These are phyloP conservation scores for Pagetopsis macropterus DNA, from an alignment of 2,797 vertebrate species.

Conservation along the genomic window DNA sequence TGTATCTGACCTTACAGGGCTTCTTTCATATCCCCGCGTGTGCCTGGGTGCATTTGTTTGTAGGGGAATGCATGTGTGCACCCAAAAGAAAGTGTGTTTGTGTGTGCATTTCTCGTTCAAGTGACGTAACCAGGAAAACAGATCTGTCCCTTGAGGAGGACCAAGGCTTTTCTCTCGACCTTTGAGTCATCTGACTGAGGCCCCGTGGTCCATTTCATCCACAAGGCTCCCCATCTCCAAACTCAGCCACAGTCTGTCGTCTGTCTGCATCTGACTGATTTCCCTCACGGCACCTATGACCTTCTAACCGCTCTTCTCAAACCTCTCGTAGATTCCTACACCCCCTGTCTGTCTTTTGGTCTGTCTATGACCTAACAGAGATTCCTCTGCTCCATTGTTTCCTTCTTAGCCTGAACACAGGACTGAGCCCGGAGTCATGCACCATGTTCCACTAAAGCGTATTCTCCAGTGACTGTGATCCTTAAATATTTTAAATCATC, in stretches of 20 bases:
- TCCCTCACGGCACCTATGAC: constrained; percentile 61
- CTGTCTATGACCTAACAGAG: constrained; percentile 64
- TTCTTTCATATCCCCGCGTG: constrained; percentile 79
- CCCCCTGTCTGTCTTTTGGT: constrained; percentile 69
- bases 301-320: constrained; percentile 56
- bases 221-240: constrained; percentile 44
- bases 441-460: constrained; percentile 58
- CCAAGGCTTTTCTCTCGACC: constrained; percentile 75
- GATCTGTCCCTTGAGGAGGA: constrained; percentile 73
- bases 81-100: constrained; percentile 53
- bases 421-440: constrained; percentile 26
- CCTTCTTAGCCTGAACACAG: constrained; percentile 47
- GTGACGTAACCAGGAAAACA: constrained; percentile 83
- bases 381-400: constrained; percentile 60
- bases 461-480: constrained; percentile 40
- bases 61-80: constrained; percentile 50
- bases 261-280: constrained; percentile 67
- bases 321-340: constrained; percentile 66
- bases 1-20: constrained; percentile 83
- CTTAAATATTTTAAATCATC: constrained; percentile 46
- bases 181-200: constrained; percentile 75
- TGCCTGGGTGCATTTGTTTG: constrained; percentile 60
- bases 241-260: constrained; percentile 54
- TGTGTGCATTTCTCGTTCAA: constrained; percentile 65
- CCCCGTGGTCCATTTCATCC: constrained; percentile 57